Base-by-base conservation (phyloP, 2,797 vertebrate species). In the Astyanax mexicanus region DNA sequence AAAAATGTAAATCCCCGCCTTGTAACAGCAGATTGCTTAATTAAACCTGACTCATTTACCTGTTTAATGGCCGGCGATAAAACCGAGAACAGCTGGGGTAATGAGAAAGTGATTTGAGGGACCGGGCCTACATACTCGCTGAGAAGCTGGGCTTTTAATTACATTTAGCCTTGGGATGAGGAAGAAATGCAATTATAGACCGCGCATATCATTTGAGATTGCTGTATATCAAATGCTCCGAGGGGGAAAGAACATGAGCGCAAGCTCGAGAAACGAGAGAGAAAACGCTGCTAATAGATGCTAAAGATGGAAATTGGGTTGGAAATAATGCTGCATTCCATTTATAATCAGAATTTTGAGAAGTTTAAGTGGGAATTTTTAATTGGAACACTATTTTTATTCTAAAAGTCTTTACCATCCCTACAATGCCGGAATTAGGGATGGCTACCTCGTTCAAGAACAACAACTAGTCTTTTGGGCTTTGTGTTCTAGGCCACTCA, bases 81-180 rank as follows among this genome's bases (percentile, higher is more conserved):
- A 86, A 90, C 80, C 83, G 85, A 89, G 82, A 76, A 84, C 87
- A 85, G 80, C 75, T 84, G 76, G 23, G 73, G 78, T 92, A 90
- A 93, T 90, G 89, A 89, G 87, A 84, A 91, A 88, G 90, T 88
- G 70, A 90, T 91, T 92, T 88, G 88, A 87, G 86, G 83, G 87
- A 91, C 51, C 25, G 52, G 25, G 25, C 11, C 76, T 91, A 88
- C 88, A 91, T 91, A 89, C 79, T 32, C 29, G 91, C n/a, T n/a
- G n/a, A n/a, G n/a, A 89, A 79, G 83, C 86, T 82, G 86, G 87
- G 88, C 86, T 87, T 88, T 92, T 93, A 93, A 94, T 93, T 93
- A 93, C 91, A 92, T 89, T 86, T 90, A 86, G 90, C 92, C 90
- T 84, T 77, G 83, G 89, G 91, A 89, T 83, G 83, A 84, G 82